phyloP scores from a whole-genome alignment of 2,888 invertebrate species.

The Polydrusus tereticollis region DNA sequence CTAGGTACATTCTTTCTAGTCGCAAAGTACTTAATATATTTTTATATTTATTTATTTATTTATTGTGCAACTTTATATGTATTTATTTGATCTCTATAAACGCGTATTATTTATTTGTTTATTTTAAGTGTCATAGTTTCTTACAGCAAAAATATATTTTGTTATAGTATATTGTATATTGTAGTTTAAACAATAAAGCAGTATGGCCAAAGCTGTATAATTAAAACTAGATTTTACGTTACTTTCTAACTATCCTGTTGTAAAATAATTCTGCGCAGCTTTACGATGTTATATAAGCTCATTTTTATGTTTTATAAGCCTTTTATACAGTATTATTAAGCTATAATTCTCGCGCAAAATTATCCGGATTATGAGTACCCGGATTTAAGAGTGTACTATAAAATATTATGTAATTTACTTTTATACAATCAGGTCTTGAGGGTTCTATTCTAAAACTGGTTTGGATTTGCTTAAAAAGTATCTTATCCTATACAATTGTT shows the following conservation, averaged over 20 bases:
- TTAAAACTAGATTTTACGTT: not conserved
- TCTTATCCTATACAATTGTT: not conserved
- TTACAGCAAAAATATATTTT: constrained; percentile 14
- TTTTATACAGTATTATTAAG: constrained; percentile 41
- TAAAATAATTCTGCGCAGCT: constrained; percentile 21
- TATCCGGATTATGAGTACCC: constrained; percentile 43
- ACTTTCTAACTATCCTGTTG: constrained; percentile 7
- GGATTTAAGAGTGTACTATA: constrained; percentile 18
- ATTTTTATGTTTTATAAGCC: constrained; percentile 27
- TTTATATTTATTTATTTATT: constrained; percentile 36
- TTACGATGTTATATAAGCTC: constrained; percentile 22
- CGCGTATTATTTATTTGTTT: constrained; percentile 34
- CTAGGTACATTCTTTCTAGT: constrained; percentile 46
- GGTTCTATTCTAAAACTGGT: not conserved
- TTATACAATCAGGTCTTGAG: not conserved
- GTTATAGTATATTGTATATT: constrained; percentile 17
- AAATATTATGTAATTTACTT: constrained; percentile 7
- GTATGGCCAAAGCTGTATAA: constrained; percentile 11
- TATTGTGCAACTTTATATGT: constrained; percentile 24
- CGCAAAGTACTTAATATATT: constrained; percentile 43
- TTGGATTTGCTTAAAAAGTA: constrained; percentile 10
- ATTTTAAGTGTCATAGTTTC: constrained; percentile 19
- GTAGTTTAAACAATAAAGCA: constrained; percentile 9
- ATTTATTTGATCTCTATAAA: constrained; percentile 28
- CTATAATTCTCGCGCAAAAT: constrained; percentile 20